phyloP scores from a whole-genome alignment of 2,888 invertebrate genomes.

The Alentia gelatinosa region DNA sequence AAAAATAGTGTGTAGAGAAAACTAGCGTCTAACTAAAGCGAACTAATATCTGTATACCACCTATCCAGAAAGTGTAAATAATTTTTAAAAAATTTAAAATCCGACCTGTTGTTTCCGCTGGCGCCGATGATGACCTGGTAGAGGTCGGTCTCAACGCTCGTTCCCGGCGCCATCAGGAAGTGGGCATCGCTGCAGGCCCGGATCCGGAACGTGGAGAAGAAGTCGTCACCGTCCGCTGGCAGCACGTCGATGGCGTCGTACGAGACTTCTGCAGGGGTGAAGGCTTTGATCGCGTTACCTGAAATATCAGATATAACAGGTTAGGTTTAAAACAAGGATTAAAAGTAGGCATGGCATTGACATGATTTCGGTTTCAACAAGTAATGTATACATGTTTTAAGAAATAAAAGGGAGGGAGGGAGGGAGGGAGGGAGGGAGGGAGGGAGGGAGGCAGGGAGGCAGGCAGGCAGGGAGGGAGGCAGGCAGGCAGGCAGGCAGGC shows the following conservation, averaged over 20 bases:
- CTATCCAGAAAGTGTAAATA: no score
- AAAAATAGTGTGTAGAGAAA: no score
- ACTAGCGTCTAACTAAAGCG: no score
- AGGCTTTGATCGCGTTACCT: slow-evolving; percentile 1
- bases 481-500: no score
- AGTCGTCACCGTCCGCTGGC: background rate
- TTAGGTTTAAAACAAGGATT: background rate
- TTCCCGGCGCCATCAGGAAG: background rate
- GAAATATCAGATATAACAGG: background rate
- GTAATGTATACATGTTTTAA: no score
- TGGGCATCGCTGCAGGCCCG: background rate
- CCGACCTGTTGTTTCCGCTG: background rate
- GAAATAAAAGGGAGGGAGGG: no score
- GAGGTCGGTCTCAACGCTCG: background rate
- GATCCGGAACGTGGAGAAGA: background rate
- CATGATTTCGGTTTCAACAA: no score
- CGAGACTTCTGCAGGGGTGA: background rate
- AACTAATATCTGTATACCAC: no score
- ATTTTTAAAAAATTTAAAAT: background rate
- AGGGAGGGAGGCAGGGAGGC: no score
- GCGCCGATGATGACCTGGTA: background rate
- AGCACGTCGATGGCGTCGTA: background rate
- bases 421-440: no score
- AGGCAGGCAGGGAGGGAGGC: no score
- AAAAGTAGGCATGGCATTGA: background rate